These are phyloP conservation scores for Willisornis vidua DNA, from an alignment of 2,113 vertebrate species.

Conservation along the genomic window DNA sequence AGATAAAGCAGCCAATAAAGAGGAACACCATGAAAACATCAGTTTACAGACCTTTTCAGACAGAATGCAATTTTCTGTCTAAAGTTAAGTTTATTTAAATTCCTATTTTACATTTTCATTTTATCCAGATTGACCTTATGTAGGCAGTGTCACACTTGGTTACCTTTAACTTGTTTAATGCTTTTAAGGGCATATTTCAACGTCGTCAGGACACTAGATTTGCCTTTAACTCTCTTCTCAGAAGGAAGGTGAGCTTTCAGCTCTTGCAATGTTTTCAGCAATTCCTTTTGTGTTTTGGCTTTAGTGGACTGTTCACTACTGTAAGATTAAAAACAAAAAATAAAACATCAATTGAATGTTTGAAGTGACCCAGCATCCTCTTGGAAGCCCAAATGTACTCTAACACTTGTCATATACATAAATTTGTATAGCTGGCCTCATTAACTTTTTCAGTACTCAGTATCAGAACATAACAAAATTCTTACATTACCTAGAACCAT, in stretches of 20 bases:
- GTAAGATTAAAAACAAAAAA: conserved; percentile 43
- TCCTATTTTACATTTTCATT: neutral
- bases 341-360: neutral
- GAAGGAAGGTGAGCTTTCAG: conserved; percentile 89
- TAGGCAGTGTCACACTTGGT: neutral
- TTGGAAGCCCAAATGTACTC: neutral
- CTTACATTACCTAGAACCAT: neutral
- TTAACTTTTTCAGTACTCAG: neutral
- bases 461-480: neutral
- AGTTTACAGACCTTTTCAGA: neutral
- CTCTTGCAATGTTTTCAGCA: conserved; percentile 88
- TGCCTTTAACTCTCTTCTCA: conserved; percentile 87
- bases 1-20: neutral
- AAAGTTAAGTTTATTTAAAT: neutral
- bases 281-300: conserved; percentile 89
- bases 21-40: neutral
- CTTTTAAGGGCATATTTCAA: conserved; percentile 91
- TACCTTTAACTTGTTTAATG: conserved; percentile 96
- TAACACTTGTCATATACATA: neutral
- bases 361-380: neutral
- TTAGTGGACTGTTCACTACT: conserved; percentile 91
- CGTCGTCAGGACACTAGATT: conserved; percentile 84
- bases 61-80: neutral
- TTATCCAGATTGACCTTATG: neutral
- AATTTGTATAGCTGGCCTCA: neutral